Conservation (phyloP, 2,797 vertebrate genomes). For the Sebastes diaconus region DNA sequence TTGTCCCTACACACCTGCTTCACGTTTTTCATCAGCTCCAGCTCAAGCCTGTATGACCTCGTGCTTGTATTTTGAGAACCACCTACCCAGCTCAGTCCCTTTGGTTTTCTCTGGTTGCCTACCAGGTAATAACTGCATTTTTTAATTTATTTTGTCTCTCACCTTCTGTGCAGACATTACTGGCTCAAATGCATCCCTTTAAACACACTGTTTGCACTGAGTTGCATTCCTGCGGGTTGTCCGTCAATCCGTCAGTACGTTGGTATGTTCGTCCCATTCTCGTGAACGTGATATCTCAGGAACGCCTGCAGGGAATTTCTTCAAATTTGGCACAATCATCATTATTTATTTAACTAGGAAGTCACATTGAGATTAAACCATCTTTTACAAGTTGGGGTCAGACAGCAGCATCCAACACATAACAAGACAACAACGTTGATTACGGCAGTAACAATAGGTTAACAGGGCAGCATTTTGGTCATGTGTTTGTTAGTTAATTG, state of each 20-base stretch:
- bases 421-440: too few species aligned
- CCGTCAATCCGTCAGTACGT: background rate
- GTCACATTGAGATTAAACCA: too few species aligned
- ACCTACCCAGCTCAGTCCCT: background rate
- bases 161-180: background rate
- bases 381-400: too few species aligned
- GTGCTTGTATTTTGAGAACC: background rate
- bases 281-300: too few species aligned
- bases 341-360: too few species aligned
- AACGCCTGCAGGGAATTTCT: too few species aligned
- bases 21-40: background rate
- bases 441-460: too few species aligned
- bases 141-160: rapidly evolving
- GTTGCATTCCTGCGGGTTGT: background rate
- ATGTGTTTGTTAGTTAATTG: too few species aligned
- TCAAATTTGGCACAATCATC: too few species aligned
- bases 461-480: too few species aligned
- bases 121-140: background rate
- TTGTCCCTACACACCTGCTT: background rate
- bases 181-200: background rate
- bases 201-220: background rate
- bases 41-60: background rate
- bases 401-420: too few species aligned
- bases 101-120: background rate
- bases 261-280: too few species aligned